Evolutionary conservation across 1,140 invertebrate species (phyloP).

Genomic region (Leptoteleia sp.): DNA sequence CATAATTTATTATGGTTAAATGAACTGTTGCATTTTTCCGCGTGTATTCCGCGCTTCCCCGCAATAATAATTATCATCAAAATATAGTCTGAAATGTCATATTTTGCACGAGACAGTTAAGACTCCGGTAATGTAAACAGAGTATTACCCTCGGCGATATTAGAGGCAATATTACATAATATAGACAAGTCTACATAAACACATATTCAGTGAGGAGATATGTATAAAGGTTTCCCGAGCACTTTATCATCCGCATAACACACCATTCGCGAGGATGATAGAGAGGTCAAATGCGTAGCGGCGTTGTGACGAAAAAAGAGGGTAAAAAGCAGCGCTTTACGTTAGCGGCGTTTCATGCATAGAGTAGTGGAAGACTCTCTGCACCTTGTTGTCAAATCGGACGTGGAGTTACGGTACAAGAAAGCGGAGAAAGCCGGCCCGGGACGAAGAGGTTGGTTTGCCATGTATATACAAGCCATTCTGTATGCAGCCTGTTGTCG

Average conservation of each 20-base stretch:
- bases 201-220: constrained; percentile 28
- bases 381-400: constrained; percentile 66
- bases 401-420: constrained; percentile 55
- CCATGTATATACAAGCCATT: constrained; percentile 61
- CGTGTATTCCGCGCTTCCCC: too few relatives aligned
- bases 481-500: constrained; percentile 66
- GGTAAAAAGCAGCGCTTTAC: constrained; percentile 51
- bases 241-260: constrained; percentile 57
- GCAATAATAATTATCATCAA: constrained; percentile 1
- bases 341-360: constrained; percentile 60
- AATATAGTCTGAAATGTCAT: background rate
- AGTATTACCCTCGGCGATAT: constrained; percentile 43
- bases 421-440: constrained; percentile 50
- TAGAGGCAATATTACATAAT: constrained; percentile 32
- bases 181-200: constrained; percentile 46
- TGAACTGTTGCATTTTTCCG: too few relatives aligned
- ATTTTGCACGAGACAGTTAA: constrained; percentile 12
- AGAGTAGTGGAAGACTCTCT: constrained; percentile 54
- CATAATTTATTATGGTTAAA: too few relatives aligned
- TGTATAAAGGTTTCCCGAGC: constrained; percentile 42
- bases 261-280: constrained; percentile 45
- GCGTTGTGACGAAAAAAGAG: constrained; percentile 44
- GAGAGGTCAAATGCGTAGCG: constrained; percentile 30
- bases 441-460: constrained; percentile 46
- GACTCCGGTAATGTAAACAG: constrained; percentile 22